Conservation (phyloP, 2,888 invertebrate species). For the Nemurella pictetii region DNA sequence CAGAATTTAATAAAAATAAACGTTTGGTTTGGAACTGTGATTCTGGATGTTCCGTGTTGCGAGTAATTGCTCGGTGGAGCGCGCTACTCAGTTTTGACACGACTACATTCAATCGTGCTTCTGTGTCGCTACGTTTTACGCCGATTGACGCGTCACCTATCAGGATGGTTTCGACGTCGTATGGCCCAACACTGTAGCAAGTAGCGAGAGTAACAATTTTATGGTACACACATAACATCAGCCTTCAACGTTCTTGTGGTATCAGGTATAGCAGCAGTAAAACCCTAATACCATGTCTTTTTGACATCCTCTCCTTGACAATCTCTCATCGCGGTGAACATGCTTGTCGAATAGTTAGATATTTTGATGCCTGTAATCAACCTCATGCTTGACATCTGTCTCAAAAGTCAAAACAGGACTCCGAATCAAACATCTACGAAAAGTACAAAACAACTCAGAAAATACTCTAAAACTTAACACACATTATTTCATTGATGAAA, state of each 20-base stretch:
- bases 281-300: too few relatives aligned
- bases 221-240: too few relatives aligned
- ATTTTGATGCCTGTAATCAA: not conserved
- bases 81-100: not conserved
- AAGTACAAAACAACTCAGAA: not conserved
- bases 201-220: too few relatives aligned
- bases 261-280: too few relatives aligned
- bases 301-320: too few relatives aligned
- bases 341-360: too few relatives aligned
- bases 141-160: not conserved
- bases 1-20: not conserved
- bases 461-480: not conserved
- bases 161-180: too few relatives aligned
- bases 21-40: not conserved
- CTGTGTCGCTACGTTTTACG: not conserved
- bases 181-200: too few relatives aligned
- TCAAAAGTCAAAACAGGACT: not conserved
- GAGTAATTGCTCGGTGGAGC: not conserved
- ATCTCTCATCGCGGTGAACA: too few relatives aligned
- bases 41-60: not conserved
- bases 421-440: not conserved
- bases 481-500: not conserved
- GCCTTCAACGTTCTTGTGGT: too few relatives aligned
- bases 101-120: not conserved
- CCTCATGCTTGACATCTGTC: not conserved